Percentiles rank a stretch among this genome's conserved stretches.
These are phyloP conservation scores for Lomographa bimaculata DNA, from an alignment of 2,888 invertebrate genomes.

Conservation along the genomic window DNA sequence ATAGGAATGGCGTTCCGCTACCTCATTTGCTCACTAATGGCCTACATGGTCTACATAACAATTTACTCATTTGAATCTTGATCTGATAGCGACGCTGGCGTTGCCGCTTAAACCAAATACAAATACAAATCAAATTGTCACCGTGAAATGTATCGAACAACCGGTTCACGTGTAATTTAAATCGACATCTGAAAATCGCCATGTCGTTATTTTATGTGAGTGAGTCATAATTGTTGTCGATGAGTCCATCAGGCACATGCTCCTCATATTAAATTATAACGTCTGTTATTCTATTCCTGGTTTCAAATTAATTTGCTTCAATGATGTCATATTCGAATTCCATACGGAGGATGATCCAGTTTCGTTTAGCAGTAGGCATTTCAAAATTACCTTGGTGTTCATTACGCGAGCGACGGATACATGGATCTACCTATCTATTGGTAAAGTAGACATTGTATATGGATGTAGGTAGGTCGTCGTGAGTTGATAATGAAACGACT, in stretches of 20 bases:
- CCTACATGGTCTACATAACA: conserved; percentile 70
- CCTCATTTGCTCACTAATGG: conserved; percentile 45
- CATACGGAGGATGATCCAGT: conserved; percentile 29
- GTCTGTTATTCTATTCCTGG: conserved; percentile 31
- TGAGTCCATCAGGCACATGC: conserved; percentile 40
- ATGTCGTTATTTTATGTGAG: conserved; percentile 48
- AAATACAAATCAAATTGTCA: conserved; percentile 70
- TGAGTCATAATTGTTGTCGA: conserved; percentile 60
- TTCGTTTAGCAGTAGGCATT: conserved; percentile 1
- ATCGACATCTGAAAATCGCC: conserved; percentile 53
- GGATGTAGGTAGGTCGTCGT: conserved; percentile 52
- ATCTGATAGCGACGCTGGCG: conserved; percentile 71
- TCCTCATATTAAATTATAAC: conserved; percentile 49
- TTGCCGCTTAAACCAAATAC: conserved; percentile 66
- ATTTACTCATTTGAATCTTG: conserved; percentile 65
- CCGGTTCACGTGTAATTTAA: conserved; percentile 66
- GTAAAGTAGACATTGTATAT: conserved; percentile 53
- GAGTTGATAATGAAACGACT: conserved; percentile 56
- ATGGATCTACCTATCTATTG: conserved; percentile 43
- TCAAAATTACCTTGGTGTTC: not conserved
- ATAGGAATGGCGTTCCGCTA: conserved; percentile 65
- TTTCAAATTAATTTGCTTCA: conserved; percentile 39
- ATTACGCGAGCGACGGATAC: conserved; percentile 6
- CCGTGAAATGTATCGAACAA: conserved; percentile 64
- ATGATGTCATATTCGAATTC: conserved; percentile 44